A percentile compares a stretch with the other conserved stretches of the same genome.
phyloP scores from a whole-genome alignment of 2,113 vertebrate genomes.

The Smithornis capensis region DNA sequence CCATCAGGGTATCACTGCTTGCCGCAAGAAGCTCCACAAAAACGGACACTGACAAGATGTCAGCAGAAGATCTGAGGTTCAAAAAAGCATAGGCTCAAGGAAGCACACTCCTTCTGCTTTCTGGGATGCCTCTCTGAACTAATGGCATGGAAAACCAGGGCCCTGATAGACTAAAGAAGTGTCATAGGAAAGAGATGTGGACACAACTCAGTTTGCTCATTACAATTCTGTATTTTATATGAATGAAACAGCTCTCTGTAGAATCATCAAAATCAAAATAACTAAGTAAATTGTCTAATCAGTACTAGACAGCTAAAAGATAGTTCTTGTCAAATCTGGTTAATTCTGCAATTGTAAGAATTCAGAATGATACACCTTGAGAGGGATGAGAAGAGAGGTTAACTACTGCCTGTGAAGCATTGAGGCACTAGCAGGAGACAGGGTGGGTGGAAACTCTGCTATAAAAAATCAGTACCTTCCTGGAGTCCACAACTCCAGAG shows the following conservation, averaged over 20 bases:
- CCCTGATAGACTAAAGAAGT: background rate
- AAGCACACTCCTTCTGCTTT: background rate
- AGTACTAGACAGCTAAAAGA: background rate
- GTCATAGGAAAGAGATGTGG: background rate
- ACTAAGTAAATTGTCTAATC: background rate
- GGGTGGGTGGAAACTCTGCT: background rate
- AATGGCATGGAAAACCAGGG: background rate
- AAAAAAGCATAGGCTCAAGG: background rate
- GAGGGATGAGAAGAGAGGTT: background rate
- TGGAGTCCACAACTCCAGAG: background rate
- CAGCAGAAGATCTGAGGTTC: background rate
- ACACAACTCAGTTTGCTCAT: background rate
- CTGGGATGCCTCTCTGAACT: background rate
- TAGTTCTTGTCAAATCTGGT: background rate
- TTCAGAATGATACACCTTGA: background rate
- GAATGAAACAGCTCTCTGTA: background rate
- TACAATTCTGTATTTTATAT: background rate
- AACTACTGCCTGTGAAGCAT: background rate
- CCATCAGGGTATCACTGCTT: background rate
- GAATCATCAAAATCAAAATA: background rate
- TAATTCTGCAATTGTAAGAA: background rate
- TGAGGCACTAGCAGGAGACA: background rate
- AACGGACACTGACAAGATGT: background rate
- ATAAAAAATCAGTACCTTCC: background rate
- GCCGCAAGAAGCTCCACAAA: background rate